phyloP scores from a whole-genome alignment of 2,888 invertebrate species.

The Cenopis cana region DNA sequence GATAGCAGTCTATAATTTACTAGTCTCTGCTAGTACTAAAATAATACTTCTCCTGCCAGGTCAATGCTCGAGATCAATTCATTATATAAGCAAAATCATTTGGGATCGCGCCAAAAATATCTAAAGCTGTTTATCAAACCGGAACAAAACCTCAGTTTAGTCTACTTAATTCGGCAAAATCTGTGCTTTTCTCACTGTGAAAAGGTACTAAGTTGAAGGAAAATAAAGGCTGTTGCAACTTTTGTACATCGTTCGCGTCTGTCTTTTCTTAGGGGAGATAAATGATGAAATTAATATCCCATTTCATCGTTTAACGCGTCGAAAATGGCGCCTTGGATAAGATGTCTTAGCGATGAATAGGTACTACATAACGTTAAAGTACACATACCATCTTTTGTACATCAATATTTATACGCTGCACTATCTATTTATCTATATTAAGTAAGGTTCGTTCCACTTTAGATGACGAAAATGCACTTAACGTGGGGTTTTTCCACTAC shows the following conservation, averaged over 20 bases:
- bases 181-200: neutral
- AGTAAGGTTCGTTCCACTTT: too few relatives aligned
- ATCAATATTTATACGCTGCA: too few relatives aligned
- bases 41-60: too few relatives aligned
- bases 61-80: too few relatives aligned
- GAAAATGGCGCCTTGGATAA: neutral
- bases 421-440: too few relatives aligned
- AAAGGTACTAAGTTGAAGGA: neutral
- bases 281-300: constrained; percentile 26
- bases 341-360: neutral
- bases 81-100: neutral
- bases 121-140: neutral
- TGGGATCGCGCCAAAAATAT: neutral
- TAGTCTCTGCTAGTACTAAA: too few relatives aligned
- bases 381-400: too few relatives aligned
- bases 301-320: constrained; percentile 10
- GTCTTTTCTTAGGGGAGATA: constrained; percentile 1
- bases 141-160: neutral
- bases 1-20: too few relatives aligned
- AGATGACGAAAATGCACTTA: too few relatives aligned
- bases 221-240: neutral
- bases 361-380: too few relatives aligned
- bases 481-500: too few relatives aligned
- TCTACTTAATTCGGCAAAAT: too few relatives aligned
- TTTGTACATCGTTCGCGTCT: neutral